Base-by-base conservation (phyloP, 37 sponge, comb jelly and placozoan genomes). In the Beroe ovata region DNA sequence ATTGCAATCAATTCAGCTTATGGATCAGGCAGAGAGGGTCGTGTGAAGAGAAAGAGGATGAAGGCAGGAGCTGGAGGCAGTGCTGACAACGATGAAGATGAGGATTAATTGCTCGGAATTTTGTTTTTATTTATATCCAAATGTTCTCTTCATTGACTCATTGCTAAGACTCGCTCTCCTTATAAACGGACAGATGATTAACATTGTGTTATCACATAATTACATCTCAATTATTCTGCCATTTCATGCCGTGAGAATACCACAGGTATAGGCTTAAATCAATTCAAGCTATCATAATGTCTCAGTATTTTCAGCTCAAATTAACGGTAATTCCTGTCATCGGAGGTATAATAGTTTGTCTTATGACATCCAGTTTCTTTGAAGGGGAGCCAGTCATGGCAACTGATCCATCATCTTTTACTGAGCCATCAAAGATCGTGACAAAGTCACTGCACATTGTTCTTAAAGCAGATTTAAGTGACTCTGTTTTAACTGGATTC, bases 11-110 rank as follows among this genome's bases (percentile, higher is more conserved):
- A 92, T 29, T 95, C 95, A 59, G 96, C 99, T 3, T 94, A 94
- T 89, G 99, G 99, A 30, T 95, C 96, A 8, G 95, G 95, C 3
- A 72, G 94, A 33, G 89, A 91, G 26, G 99, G 99, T 1, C 94
- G 99, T 25, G 95, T 95, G 42, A 99, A 99, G 95, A 94, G 99
- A 91, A 99, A 96, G 93, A 99, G 96, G 60, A 34, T 88, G 64
- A 92, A 92, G 88, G 95, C 94, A 90, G 94, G 89, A 8, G 91
- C 89, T 54, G 90, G 88, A 18, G 95, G 93, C 26, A 91, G 77
- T 21, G 94, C 60, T 16, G 95, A 64, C 33, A 93, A 89, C 28
- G 94, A 94, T 14, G 99, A 95, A 21, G 95, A 93, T n/a, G 96
- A 92, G 63, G 90, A 88, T 77, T 77, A 77, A 77, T 77, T 35